Percentiles rank a stretch among this genome's conserved stretches.
These are phyloP conservation scores for Chaunax sp. DNA, from an alignment of 2,797 vertebrate species.

Conservation along the genomic window DNA sequence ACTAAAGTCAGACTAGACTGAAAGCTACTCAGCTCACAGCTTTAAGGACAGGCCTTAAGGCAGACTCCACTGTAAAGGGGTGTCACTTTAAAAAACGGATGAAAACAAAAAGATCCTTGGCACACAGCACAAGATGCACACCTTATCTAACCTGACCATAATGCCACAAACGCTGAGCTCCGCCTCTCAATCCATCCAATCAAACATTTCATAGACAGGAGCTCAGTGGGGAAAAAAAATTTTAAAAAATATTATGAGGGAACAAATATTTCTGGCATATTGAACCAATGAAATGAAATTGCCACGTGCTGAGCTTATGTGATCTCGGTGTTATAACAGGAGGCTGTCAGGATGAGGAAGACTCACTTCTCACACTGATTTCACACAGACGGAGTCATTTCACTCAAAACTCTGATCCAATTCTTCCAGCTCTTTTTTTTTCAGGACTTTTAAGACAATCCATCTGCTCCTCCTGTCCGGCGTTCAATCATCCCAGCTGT, in stretches of 20 bases:
- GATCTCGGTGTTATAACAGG: conserved; percentile 47
- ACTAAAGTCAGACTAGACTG: not conserved
- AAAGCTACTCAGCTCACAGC: not conserved
- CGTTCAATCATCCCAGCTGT: conserved; percentile 51
- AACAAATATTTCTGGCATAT: conserved; percentile 31
- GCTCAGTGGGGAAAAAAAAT: conserved; percentile 8
- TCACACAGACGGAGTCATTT: conserved; percentile 45
- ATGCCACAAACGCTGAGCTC: conserved; percentile 19
- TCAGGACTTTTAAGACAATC: conserved; percentile 64
- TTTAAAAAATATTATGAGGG: no score
- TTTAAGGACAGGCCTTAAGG: not conserved
- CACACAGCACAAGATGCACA: conserved; percentile 7
- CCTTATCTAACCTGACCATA: conserved; percentile 22
- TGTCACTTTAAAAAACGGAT: not conserved
- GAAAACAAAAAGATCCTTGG: conserved; percentile 6
- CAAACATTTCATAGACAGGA: conserved; percentile 22
- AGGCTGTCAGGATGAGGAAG: conserved; percentile 24
- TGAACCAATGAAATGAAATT: conserved; percentile 42
- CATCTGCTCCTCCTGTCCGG: conserved; percentile 66
- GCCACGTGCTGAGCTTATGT: conserved; percentile 35
- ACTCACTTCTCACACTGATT: conserved; percentile 42
- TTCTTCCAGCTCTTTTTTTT: conserved; percentile 63
- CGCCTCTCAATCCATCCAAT: conserved; percentile 19
- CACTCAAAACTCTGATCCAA: conserved; percentile 53
- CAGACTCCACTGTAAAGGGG: not conserved